These are phyloP conservation scores for Rachycentron canadum DNA, from an alignment of 2,797 vertebrate species.

Conservation along the genomic window DNA sequence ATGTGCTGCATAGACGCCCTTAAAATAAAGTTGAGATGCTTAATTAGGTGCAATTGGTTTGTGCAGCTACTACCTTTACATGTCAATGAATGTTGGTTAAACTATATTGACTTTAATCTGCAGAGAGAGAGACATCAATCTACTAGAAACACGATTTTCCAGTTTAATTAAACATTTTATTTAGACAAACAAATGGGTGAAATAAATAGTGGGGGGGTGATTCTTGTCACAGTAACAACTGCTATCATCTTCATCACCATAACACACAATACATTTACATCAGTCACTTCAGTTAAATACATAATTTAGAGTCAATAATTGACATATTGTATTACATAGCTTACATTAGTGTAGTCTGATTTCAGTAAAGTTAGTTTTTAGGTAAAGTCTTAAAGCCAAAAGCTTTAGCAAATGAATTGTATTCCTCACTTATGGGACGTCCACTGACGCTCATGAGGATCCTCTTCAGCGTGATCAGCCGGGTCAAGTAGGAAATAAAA, in stretches of 20 bases:
- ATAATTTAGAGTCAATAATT: constrained; percentile 62
- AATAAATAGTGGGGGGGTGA: constrained; percentile 70
- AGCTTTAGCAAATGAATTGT: constrained; percentile 43
- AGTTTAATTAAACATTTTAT: constrained; percentile 75
- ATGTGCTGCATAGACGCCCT: too few relatives aligned
- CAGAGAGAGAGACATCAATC: neutral
- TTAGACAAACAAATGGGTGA: constrained; percentile 66
- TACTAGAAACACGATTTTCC: neutral
- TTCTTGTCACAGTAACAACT: constrained; percentile 26
- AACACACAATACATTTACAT: constrained; percentile 54
- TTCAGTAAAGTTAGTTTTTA: constrained; percentile 43
- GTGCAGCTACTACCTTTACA: too few relatives aligned
- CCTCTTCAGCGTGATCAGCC: constrained; percentile 33
- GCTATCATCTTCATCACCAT: too few relatives aligned
- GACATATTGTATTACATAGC: constrained; percentile 39
- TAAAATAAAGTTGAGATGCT: too few relatives aligned
- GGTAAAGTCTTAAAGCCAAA: constrained; percentile 30
- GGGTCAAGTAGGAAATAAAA: constrained; percentile 63
- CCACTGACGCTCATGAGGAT: constrained; percentile 78
- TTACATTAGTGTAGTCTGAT: constrained; percentile 51
- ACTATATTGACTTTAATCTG: neutral
- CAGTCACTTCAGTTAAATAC: constrained; percentile 78
- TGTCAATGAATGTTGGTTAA: neutral
- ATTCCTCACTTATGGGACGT: constrained; percentile 56
- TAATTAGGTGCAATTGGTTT: too few relatives aligned